Conservation (phyloP, 1,140 invertebrate genomes). For the Parasteatoda tepidariorum region DNA sequence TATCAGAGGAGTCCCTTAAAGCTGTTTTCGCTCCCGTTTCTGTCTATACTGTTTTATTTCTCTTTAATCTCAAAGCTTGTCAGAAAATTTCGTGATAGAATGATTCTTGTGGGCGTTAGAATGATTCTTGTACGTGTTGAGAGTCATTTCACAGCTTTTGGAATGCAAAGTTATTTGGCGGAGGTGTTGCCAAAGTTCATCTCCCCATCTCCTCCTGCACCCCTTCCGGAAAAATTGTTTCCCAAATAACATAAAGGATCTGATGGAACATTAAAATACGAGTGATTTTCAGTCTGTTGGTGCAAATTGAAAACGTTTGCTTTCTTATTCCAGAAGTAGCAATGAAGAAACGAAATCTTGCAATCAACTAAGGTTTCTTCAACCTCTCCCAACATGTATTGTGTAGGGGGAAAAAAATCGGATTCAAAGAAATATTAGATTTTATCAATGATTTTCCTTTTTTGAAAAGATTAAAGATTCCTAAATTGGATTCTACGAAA, state of each 20-base stretch:
- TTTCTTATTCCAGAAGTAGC: slow-evolving; percentile 18
- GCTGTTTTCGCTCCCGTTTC: not conserved
- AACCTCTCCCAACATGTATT: slow-evolving; percentile 2
- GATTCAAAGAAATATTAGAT: slow-evolving; percentile 45
- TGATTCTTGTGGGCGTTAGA: slow-evolving; percentile 6
- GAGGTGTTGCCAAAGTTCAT: too few relatives aligned
- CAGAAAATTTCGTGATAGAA: slow-evolving; percentile 6
- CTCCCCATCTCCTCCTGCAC: not conserved
- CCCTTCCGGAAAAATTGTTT: not conserved
- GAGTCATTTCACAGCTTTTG: slow-evolving; percentile 41
- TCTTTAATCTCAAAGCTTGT: slow-evolving; percentile 2
- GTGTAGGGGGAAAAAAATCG: slow-evolving; percentile 23
- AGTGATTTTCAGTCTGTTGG: slow-evolving; percentile 43
- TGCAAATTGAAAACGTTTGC: slow-evolving; percentile 52
- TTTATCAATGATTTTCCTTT: slow-evolving; percentile 55
- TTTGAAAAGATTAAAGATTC: slow-evolving; percentile 38
- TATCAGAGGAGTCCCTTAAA: slow-evolving; percentile 9
- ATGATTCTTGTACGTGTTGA: slow-evolving; percentile 37
- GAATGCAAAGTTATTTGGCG: slow-evolving; percentile 43
- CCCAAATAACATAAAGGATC: not conserved
- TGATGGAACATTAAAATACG: slow-evolving; percentile 47
- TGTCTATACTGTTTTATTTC: not conserved
- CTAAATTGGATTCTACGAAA: slow-evolving; percentile 51
- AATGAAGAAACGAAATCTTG: slow-evolving; percentile 59
- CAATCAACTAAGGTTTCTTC: slow-evolving; percentile 49